Evolutionary conservation across 2,113 vertebrate genomes (phyloP).

Genomic region (Cololabis saira): DNA sequence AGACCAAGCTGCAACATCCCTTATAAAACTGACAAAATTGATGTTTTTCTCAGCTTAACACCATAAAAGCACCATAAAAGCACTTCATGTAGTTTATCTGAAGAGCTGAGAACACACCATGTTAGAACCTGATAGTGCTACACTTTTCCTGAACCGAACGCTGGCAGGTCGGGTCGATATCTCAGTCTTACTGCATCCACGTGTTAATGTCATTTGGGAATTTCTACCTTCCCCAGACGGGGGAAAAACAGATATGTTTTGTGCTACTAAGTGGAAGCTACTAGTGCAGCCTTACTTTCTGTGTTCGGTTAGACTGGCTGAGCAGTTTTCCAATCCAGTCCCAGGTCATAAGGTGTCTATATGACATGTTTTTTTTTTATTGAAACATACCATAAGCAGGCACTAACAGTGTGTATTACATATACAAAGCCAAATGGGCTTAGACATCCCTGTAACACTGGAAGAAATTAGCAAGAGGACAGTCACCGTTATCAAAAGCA

Average conservation of each 20-base stretch:
- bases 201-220: slow-evolving; percentile 22
- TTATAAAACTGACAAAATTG: too few relatives aligned
- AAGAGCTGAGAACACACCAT: not conserved
- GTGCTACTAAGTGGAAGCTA: slow-evolving; percentile 30
- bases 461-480: slow-evolving; percentile 5
- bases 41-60: too few relatives aligned
- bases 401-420: not conserved
- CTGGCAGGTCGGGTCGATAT: slow-evolving; percentile 25
- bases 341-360: too few relatives aligned
- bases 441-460: slow-evolving; percentile 40
- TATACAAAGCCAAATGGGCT: not conserved
- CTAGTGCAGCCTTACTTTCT: too few relatives aligned
- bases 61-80: too few relatives aligned
- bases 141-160: slow-evolving; percentile 2
- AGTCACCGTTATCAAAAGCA: slow-evolving; percentile 10
- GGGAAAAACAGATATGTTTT: slow-evolving; percentile 28
- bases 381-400: not conserved
- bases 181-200: slow-evolving; percentile 9
- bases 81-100: too few relatives aligned
- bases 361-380: not conserved
- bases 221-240: slow-evolving; percentile 6
- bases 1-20: too few relatives aligned
- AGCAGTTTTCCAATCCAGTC: slow-evolving; percentile 7
- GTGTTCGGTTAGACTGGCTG: slow-evolving; percentile 30
- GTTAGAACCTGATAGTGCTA: slow-evolving; percentile 7